These are phyloP conservation scores for Delphinus delphis DNA, from an alignment of 2,113 vertebrate genomes.

Conservation along the genomic window DNA sequence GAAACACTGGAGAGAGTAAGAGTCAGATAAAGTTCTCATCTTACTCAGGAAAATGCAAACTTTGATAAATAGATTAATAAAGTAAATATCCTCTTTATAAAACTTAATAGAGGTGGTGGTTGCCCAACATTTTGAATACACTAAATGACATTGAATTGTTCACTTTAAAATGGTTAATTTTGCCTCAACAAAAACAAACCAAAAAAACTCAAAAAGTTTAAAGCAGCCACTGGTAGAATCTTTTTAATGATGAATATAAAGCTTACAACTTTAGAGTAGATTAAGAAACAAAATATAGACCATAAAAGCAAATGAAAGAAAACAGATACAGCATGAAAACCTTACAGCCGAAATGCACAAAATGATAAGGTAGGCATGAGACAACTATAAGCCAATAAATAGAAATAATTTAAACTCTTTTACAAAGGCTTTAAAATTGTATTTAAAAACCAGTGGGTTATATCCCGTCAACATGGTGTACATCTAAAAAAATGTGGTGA, in stretches of 20 bases:
- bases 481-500: not conserved
- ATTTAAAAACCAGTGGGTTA: not conserved
- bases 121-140: rapidly evolving
- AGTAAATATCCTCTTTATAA: not conserved
- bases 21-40: not conserved
- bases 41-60: not conserved
- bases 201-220: not conserved
- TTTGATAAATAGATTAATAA: not conserved
- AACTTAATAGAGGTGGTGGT: not conserved
- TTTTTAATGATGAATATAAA: not conserved
- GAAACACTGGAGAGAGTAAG: not conserved
- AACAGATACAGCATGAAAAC: not conserved
- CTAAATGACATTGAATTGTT: not conserved
- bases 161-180: not conserved
- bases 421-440: not conserved
- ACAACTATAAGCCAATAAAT: not conserved
- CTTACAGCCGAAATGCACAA: not conserved
- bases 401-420: not conserved
- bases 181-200: not conserved
- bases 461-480: not conserved
- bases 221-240: not conserved
- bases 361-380: not conserved
- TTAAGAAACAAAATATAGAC: not conserved
- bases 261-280: not conserved
- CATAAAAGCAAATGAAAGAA: not conserved